Evolutionary conservation across 2,888 invertebrate species (phyloP).

Genomic region (Frankliniella intonsa): DNA sequence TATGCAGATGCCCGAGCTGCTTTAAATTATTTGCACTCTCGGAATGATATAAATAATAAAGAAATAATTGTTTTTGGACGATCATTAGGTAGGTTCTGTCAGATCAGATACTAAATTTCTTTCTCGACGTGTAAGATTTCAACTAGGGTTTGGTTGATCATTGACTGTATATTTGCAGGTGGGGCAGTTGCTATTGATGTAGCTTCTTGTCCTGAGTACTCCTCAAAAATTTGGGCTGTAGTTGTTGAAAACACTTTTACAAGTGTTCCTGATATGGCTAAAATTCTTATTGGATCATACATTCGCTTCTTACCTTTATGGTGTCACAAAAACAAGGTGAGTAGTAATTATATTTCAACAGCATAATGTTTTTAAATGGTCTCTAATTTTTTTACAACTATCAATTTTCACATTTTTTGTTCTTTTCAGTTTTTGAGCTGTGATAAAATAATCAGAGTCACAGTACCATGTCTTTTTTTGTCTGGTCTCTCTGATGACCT

Average conservation of each 20-base stretch:
- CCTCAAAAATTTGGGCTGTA: slow-evolving; percentile 75
- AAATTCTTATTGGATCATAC: slow-evolving; percentile 68
- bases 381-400: background rate
- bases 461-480: slow-evolving; percentile 77
- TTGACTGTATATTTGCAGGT: slow-evolving; percentile 50
- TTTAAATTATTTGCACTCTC: slow-evolving; percentile 73
- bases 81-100: slow-evolving; percentile 61
- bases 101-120: slow-evolving; percentile 31
- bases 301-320: slow-evolving; percentile 72
- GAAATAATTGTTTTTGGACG: slow-evolving; percentile 88
- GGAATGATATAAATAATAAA: slow-evolving; percentile 76
- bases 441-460: slow-evolving; percentile 66
- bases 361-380: background rate
- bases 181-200: slow-evolving; percentile 90
- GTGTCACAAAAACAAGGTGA: slow-evolving; percentile 88
- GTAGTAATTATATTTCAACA: background rate
- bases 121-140: background rate
- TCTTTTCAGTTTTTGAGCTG: slow-evolving; percentile 63
- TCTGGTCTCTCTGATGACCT: slow-evolving; percentile 82
- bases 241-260: slow-evolving; percentile 95
- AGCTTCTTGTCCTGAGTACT: slow-evolving; percentile 69
- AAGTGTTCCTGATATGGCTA: slow-evolving; percentile 88
- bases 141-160: slow-evolving; percentile 33
- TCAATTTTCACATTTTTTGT: background rate
- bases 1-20: slow-evolving; percentile 84